These are phyloP conservation scores for Littorina saxatilis DNA, from an alignment of 1,140 invertebrate species.

Conservation along the genomic window DNA sequence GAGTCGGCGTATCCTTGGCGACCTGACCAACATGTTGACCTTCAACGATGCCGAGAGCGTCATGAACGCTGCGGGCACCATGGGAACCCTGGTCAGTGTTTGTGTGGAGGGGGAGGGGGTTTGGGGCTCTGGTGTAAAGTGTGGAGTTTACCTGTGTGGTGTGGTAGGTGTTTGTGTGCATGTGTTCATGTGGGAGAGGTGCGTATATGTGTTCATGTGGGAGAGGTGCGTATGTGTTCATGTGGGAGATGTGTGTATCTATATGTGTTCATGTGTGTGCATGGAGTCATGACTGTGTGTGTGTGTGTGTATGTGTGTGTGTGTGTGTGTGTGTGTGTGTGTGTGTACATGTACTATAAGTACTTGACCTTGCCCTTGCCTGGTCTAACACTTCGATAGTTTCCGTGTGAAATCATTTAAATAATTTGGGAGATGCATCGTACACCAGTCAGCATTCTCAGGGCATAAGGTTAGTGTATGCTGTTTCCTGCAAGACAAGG, in stretches of 20 bases:
- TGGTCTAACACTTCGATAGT: too few relatives aligned
- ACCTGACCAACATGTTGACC: slow-evolving; percentile 71
- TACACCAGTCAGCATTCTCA: too few relatives aligned
- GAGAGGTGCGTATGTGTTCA: slow-evolving; percentile 6
- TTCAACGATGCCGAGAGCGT: slow-evolving; percentile 75
- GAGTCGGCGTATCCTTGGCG: slow-evolving; percentile 62
- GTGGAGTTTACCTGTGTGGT: not conserved
- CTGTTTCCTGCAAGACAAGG: too few relatives aligned
- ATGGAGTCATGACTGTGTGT: not conserved
- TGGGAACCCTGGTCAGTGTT: slow-evolving; percentile 72
- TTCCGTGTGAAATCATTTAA: too few relatives aligned
- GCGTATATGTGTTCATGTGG: not conserved
- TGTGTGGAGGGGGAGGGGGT: not conserved
- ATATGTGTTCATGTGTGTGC: slow-evolving; percentile 2
- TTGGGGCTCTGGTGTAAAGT: not conserved
- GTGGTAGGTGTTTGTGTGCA: not conserved
- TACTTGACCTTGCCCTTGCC: too few relatives aligned
- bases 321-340: not conserved
- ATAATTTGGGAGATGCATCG: too few relatives aligned
- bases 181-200: slow-evolving; percentile 30
- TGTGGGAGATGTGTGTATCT: slow-evolving; percentile 53
- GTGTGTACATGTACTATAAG: not conserved
- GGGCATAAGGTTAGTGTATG: too few relatives aligned
- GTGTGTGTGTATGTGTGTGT: slow-evolving; percentile 22
- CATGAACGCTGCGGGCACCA: slow-evolving; percentile 76